Percentiles rank a stretch among this genome's conserved stretches.
Evolutionary conservation across 2,888 invertebrate genomes (phyloP).

Genomic region (Caenorhabditis macrosperma): DNA sequence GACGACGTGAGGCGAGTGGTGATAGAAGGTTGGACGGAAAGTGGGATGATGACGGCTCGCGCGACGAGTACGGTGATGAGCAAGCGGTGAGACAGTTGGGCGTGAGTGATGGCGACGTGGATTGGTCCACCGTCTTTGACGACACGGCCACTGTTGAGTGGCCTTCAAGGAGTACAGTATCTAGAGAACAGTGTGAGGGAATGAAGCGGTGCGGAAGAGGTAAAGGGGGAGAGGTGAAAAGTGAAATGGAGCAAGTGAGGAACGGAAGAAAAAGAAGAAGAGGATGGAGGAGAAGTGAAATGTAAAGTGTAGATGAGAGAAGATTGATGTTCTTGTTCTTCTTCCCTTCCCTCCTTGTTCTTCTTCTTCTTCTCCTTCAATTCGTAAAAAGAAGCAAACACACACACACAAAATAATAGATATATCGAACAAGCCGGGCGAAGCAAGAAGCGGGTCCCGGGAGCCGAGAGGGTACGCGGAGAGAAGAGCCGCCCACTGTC

Average conservation of each 20-base stretch:
- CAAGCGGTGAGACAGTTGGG: slow-evolving; percentile 53
- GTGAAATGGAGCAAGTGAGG: background rate
- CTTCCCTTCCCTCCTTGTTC: background rate
- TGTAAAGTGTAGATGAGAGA: slow-evolving; percentile 3
- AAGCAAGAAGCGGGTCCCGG: background rate
- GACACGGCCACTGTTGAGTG: slow-evolving; percentile 49
- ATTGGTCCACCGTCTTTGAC: slow-evolving; percentile 50
- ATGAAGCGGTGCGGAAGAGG: background rate
- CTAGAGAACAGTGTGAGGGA: background rate
- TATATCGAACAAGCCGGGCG: slow-evolving; percentile 9
- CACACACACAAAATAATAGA: slow-evolving; percentile 32
- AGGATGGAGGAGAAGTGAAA: too few relatives aligned
- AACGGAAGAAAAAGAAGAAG: background rate
- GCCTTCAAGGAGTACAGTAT: slow-evolving; percentile 13
- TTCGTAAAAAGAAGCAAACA: slow-evolving; percentile 15
- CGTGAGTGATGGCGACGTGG: slow-evolving; percentile 39
- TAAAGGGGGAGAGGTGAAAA: background rate
- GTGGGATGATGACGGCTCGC: slow-evolving; percentile 23
- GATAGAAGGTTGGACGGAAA: slow-evolving; percentile 39
- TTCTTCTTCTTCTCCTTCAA: slow-evolving; percentile 9
- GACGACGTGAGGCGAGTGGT: slow-evolving; percentile 57
- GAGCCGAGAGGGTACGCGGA: slow-evolving; percentile 12
- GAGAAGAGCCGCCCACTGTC: slow-evolving; percentile 61
- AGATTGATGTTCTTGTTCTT: slow-evolving; percentile 42
- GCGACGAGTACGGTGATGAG: slow-evolving; percentile 49